Conservation (phyloP, 2,888 invertebrate species). For the Taenaris catops region DNA sequence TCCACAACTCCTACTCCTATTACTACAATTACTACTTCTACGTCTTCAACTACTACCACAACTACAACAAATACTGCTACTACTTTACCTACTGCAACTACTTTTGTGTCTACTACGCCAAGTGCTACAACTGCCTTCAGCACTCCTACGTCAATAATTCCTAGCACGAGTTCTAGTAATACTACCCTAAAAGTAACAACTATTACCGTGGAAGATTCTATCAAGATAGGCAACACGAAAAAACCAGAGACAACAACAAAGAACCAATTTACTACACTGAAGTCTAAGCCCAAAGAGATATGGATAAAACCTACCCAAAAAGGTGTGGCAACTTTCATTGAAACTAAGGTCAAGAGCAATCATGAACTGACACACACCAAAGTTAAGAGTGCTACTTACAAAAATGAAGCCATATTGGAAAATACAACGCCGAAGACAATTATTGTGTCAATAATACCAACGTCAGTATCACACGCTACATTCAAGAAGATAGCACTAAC, state of each 20-base stretch:
- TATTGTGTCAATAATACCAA: constrained; percentile 71
- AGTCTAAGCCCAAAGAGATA: constrained; percentile 70
- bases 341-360: constrained; percentile 46
- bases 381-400: constrained; percentile 39
- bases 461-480: constrained; percentile 63
- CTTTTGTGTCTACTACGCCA: constrained; percentile 3
- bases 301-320: constrained; percentile 72
- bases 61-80: constrained; percentile 19
- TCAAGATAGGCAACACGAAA: constrained; percentile 35
- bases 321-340: constrained; percentile 57
- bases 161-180: constrained; percentile 1
- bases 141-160: constrained; percentile 1
- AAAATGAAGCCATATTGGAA: constrained; percentile 42
- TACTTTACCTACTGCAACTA: constrained; percentile 16
- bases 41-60: neutral
- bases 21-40: constrained; percentile 2
- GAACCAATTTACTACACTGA: constrained; percentile 47
- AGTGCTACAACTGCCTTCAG: neutral
- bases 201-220: constrained; percentile 24
- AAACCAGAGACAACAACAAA: constrained; percentile 46
- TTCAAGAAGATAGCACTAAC: constrained; percentile 66
- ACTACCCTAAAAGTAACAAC: constrained; percentile 13
- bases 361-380: constrained; percentile 38
- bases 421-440: constrained; percentile 67
- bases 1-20: constrained; percentile 16